Conservation (phyloP, 2,888 invertebrate species). For the Parascotia fuliginaria region DNA sequence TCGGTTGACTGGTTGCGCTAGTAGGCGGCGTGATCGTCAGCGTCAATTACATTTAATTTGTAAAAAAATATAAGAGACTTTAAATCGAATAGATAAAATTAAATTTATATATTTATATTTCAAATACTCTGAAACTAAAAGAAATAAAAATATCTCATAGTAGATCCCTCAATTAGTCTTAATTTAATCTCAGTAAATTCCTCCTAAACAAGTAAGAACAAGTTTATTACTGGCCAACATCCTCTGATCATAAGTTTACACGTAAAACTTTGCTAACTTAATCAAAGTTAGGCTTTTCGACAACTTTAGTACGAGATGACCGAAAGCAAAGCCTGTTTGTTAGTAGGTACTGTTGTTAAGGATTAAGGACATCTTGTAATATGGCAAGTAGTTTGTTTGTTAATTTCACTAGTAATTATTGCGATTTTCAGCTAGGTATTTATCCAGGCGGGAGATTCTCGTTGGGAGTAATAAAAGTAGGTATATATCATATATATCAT, state of each 20-base stretch:
- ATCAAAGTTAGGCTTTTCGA: conserved; percentile 39
- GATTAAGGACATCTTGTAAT: neutral
- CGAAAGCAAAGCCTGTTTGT: conserved; percentile 18
- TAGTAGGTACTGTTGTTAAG: conserved; percentile 5
- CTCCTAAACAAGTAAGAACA: conserved; percentile 18
- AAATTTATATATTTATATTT: no score
- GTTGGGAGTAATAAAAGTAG: no score
- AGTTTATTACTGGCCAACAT: conserved; percentile 18
- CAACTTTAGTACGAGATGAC: conserved; percentile 32
- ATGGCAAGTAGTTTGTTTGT: neutral
- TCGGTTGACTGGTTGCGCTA: no score
- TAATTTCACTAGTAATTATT: neutral
- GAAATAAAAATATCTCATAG: neutral
- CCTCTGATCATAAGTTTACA: conserved; percentile 19
- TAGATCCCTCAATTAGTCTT: neutral
- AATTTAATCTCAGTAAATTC: conserved; percentile 5
- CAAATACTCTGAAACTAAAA: no score
- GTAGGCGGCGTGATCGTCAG: no score
- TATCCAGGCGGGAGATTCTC: no score
- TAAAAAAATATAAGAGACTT: no score
- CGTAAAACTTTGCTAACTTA: conserved; percentile 37
- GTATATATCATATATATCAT: no score
- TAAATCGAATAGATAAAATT: no score
- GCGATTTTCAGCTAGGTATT: no score
- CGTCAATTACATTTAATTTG: no score